These are phyloP conservation scores for Phanerotoma sp. DNA, from an alignment of 2,888 invertebrate genomes.

Conservation along the genomic window DNA sequence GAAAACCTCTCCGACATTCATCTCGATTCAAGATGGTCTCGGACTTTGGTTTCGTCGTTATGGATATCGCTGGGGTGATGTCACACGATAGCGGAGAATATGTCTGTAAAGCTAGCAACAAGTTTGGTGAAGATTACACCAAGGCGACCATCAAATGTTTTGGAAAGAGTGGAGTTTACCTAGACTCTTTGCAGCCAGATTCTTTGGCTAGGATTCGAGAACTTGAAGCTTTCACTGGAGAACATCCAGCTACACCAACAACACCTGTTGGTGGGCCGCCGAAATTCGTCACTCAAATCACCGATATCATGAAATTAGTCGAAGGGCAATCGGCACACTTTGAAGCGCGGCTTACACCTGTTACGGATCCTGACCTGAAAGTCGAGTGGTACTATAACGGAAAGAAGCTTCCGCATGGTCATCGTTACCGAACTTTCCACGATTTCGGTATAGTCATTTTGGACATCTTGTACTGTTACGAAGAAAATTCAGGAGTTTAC, in stretches of 20 bases:
- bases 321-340: slow-evolving; percentile 96
- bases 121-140: slow-evolving; percentile 87
- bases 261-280: slow-evolving; percentile 79
- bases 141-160: slow-evolving; percentile 81
- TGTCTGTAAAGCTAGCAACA: slow-evolving; percentile 88
- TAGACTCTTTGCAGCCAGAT: slow-evolving; percentile 88
- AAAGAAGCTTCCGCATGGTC: slow-evolving; percentile 88
- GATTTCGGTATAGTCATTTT: slow-evolving; percentile 96
- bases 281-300: slow-evolving; percentile 85
- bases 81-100: slow-evolving; percentile 93
- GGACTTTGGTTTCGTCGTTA: slow-evolving; percentile 92
- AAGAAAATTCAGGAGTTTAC: slow-evolving; percentile 92
- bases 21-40: slow-evolving; percentile 91
- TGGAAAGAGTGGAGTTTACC: slow-evolving; percentile 82
- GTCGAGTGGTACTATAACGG: slow-evolving; percentile 97
- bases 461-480: slow-evolving; percentile 94
- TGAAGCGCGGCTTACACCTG: slow-evolving; percentile 89
- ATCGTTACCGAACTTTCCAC: slow-evolving; percentile 95
- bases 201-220: slow-evolving; percentile 86
- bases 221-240: slow-evolving; percentile 71
- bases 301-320: slow-evolving; percentile 79
- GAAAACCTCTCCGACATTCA: slow-evolving; percentile 83
- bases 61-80: slow-evolving; percentile 93
- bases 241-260: slow-evolving; percentile 66
- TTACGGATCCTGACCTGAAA: slow-evolving; percentile 90